Evolutionary conservation across 2,888 invertebrate genomes (phyloP).

Genomic region (Calameuta pallipes): DNA sequence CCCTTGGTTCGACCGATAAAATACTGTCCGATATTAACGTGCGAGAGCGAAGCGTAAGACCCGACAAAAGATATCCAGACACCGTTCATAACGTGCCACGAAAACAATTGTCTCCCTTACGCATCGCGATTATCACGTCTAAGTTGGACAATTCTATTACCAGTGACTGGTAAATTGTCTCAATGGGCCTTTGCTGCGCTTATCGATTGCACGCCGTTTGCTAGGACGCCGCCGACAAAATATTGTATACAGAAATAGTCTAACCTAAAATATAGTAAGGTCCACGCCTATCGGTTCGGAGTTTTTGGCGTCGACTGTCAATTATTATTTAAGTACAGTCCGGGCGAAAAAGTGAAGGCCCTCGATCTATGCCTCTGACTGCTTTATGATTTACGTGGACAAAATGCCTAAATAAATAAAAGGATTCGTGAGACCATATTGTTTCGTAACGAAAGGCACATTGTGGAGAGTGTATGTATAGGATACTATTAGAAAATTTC

Average conservation of each 20-base stretch:
- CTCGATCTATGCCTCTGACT: background rate
- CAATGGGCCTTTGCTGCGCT: conserved; percentile 28
- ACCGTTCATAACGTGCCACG: background rate
- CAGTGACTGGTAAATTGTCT: conserved; percentile 30
- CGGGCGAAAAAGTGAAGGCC: background rate
- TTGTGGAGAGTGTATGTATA: background rate
- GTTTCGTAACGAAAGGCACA: background rate
- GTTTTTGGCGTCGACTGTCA: background rate
- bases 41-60: background rate
- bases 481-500: background rate
- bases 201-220: conserved; percentile 27
- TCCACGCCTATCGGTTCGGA: background rate
- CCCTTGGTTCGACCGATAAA: background rate
- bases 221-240: background rate
- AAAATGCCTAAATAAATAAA: background rate
- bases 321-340: background rate
- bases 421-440: background rate
- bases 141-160: conserved; percentile 31
- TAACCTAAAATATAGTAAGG: background rate
- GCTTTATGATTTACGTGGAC: background rate
- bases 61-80: background rate
- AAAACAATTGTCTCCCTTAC: conserved; percentile 9
- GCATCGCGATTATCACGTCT: background rate
- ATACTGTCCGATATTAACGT: background rate
- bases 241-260: background rate